Percentiles rank a stretch among this genome's conserved stretches.
Evolutionary conservation across 2,888 invertebrate species (phyloP).

Genomic region (Eilema griseolum): DNA sequence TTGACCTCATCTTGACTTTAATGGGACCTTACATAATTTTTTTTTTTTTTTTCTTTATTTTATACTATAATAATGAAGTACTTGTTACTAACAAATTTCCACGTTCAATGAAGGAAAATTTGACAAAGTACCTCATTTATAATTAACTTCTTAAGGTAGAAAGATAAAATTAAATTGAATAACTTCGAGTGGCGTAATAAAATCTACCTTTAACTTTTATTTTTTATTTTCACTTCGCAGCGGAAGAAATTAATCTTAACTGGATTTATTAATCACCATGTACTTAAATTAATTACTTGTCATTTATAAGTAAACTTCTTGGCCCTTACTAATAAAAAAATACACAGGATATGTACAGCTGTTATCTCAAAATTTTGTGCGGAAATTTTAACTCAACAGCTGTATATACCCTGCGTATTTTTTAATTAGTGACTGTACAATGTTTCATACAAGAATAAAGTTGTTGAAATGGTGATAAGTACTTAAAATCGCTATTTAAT

Average conservation of each 20-base stretch:
- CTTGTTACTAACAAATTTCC: not conserved
- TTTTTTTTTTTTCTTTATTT: too few relatives aligned
- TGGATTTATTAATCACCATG: constrained; percentile 6
- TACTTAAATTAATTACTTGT: constrained; percentile 9
- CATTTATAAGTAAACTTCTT: not conserved
- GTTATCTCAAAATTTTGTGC: too few relatives aligned
- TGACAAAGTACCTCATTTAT: constrained; percentile 18
- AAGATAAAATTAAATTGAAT: constrained; percentile 12
- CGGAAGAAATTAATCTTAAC: constrained; percentile 15
- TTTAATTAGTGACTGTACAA: too few relatives aligned
- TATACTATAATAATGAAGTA: not conserved
- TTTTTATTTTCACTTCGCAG: constrained; percentile 6
- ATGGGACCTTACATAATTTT: too few relatives aligned
- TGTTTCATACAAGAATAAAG: not conserved
- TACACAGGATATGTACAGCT: too few relatives aligned
- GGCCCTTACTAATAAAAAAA: too few relatives aligned
- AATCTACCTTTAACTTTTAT: not conserved
- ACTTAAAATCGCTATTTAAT: too few relatives aligned
- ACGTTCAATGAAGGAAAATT: constrained; percentile 6
- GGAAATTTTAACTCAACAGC: too few relatives aligned
- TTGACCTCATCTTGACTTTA: too few relatives aligned
- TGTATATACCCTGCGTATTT: too few relatives aligned
- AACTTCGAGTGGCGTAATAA: constrained; percentile 8
- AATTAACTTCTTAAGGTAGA: constrained; percentile 20
- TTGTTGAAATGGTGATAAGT: too few relatives aligned